Conservation (phyloP, 2,797 vertebrate genomes). For the Chloroceryle inda region DNA sequence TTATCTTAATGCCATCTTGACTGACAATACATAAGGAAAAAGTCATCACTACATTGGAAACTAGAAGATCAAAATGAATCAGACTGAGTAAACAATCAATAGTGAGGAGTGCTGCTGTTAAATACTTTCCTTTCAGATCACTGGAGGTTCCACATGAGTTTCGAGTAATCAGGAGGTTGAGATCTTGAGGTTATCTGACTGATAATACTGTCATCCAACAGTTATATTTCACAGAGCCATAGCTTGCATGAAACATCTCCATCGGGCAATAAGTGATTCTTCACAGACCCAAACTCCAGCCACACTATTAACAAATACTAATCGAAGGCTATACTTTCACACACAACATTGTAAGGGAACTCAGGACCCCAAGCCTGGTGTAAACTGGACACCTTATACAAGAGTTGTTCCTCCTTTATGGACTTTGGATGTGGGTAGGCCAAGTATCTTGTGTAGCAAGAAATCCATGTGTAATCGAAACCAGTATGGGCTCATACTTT, state of each 20-base stretch:
- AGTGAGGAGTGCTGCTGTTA: not conserved
- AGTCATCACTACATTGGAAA: not conserved
- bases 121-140: not conserved
- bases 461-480: not conserved
- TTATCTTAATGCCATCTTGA: not conserved
- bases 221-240: not conserved
- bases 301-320: not conserved
- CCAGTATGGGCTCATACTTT: not conserved
- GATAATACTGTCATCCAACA: not conserved
- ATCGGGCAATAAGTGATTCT: not conserved
- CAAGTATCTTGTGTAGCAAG: not conserved
- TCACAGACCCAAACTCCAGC: not conserved
- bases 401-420: not conserved
- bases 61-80: not conserved
- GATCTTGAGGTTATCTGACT: not conserved
- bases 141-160: not conserved
- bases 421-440: not conserved
- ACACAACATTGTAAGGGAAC: fast-evolving
- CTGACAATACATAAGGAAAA: not conserved
- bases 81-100: not conserved
- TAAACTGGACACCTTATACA: not conserved
- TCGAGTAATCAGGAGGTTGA: not conserved
- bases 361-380: not conserved
- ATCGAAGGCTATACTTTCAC: not conserved
- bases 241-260: not conserved